Evolutionary conservation across 2,888 invertebrate species (phyloP).

Genomic region (Drosophila siamana): DNA sequence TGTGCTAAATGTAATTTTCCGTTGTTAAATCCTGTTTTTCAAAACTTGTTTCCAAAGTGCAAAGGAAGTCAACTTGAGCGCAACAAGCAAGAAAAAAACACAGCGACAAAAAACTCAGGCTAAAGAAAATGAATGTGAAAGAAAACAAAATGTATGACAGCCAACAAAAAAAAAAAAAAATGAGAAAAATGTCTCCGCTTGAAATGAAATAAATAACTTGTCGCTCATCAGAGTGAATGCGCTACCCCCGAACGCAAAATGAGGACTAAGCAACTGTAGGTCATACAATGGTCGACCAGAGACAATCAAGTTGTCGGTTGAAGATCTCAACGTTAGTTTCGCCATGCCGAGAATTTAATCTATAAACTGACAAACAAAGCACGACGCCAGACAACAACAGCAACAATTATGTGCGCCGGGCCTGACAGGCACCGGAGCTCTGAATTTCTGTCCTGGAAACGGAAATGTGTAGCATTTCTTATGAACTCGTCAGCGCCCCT

Average conservation of each 20-base stretch:
- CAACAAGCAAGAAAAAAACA: conserved; percentile 57
- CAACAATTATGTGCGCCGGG: conserved; percentile 34
- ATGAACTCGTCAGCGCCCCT: conserved; percentile 23
- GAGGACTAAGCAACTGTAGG: conserved; percentile 34
- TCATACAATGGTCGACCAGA: conserved; percentile 30
- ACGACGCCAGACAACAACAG: conserved; percentile 17
- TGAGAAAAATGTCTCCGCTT: conserved; percentile 27
- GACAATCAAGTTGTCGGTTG: conserved; percentile 4
- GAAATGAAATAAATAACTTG: conserved; percentile 57
- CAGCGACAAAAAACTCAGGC: conserved; percentile 16
- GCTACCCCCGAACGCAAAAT: conserved; percentile 13
- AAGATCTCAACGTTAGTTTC: conserved; percentile 30
- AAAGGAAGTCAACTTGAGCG: conserved; percentile 79
- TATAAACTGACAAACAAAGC: conserved; percentile 54
- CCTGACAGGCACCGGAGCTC: conserved; percentile 17
- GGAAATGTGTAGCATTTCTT: conserved; percentile 53
- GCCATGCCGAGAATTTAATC: conserved; percentile 43
- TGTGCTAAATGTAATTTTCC: conserved; percentile 81
- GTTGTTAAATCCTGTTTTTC: conserved; percentile 81
- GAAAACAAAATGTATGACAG: conserved; percentile 19
- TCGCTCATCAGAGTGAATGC: conserved; percentile 29
- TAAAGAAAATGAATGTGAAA: conserved; percentile 3
- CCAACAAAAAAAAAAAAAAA: conserved; percentile 15
- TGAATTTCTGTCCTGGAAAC: conserved; percentile 33
- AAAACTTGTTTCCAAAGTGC: conserved; percentile 78